A percentile compares a stretch with the other conserved stretches of the same genome.
Conservation (phyloP, 2,888 invertebrate species). For the Synanthedon formicaeformis region DNA sequence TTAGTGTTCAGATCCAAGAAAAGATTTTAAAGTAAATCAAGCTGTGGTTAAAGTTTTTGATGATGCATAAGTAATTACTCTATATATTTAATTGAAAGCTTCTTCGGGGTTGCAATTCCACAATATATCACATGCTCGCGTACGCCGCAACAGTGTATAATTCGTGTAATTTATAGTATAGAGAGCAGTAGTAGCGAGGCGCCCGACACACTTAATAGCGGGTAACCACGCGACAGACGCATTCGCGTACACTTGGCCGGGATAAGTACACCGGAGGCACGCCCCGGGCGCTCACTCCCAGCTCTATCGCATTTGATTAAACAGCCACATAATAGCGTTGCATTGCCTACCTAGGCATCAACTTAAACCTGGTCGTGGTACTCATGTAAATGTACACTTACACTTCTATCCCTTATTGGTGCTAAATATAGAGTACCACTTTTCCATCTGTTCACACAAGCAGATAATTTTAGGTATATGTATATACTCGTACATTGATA, state of each 20-base stretch:
- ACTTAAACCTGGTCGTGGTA: neutral
- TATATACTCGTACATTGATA: no score
- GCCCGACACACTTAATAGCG: slow-evolving; percentile 53
- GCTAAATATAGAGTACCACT: neutral
- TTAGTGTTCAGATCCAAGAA: no score
- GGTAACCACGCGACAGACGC: slow-evolving; percentile 62
- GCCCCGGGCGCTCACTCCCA: slow-evolving; percentile 17
- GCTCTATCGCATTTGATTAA: slow-evolving; percentile 32
- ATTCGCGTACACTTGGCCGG: slow-evolving; percentile 19
- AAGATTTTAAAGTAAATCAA: no score
- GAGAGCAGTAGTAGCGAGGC: slow-evolving; percentile 49
- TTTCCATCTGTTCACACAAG: neutral
- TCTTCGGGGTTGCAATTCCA: slow-evolving; percentile 37
- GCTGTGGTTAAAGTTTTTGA: no score
- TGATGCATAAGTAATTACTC: no score
- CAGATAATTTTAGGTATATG: no score
- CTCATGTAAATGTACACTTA: neutral
- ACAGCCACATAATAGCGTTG: slow-evolving; percentile 26
- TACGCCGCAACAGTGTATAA: slow-evolving; percentile 53
- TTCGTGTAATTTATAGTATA: slow-evolving; percentile 64
- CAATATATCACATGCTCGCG: slow-evolving; percentile 63
- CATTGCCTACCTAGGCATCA: slow-evolving; percentile 8
- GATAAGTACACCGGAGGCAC: slow-evolving; percentile 9
- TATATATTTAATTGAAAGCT: neutral
- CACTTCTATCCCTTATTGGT: neutral